Evolutionary conservation across 2,888 invertebrate species (phyloP), one percentile per base, ranked within the genome.

Genomic region (Lissocephala sabroskyi): DNA sequence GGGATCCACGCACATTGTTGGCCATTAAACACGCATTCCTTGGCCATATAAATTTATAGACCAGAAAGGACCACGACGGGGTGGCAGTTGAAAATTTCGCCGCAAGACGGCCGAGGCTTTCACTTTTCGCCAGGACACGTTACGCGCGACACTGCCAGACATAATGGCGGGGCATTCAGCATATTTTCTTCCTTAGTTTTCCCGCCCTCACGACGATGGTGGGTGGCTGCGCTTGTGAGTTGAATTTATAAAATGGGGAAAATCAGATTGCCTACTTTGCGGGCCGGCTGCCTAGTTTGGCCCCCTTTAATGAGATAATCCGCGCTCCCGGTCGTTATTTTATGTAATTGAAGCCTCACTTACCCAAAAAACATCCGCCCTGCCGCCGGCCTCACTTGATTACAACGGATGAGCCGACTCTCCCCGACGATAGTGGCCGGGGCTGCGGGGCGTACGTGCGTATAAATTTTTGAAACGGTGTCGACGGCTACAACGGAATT

Each of bases 251-350:
- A 64, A 59, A 60, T 41, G 17, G 26, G 28, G 39, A 23, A 14
- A 4, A 40, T 17, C 37, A 11, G 13, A 13, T 7, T 19, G 37
- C 9, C 37, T 17, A n/a, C n/a, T n/a, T n/a, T n/a, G n/a, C n/a
- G n/a, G n/a, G n/a, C 23, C 23, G 2, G 42, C 19, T 33, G 32
- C 23, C 32, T 33, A 26, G 7, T n/a, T n/a, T n/a, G n/a, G n/a
- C n/a, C n/a, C 26, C 14, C 9, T 23, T 45, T 80, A 81, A 80
- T 81, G 82, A 81, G 81, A 81, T 80, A 79, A 81, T 80, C 77
- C 74, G 63, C 68, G 65, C 62, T 56, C 53, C 49, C 52, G 43
- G 65, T 44, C 59, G 59, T 67, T 67, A 75, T 76, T 78, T 67
- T 53, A 55, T 55, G 60, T 74, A 74, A 74, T 78, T 78, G 79